phyloP scores from a whole-genome alignment of 2,113 vertebrate species.

The Cnemophilus loriae region DNA sequence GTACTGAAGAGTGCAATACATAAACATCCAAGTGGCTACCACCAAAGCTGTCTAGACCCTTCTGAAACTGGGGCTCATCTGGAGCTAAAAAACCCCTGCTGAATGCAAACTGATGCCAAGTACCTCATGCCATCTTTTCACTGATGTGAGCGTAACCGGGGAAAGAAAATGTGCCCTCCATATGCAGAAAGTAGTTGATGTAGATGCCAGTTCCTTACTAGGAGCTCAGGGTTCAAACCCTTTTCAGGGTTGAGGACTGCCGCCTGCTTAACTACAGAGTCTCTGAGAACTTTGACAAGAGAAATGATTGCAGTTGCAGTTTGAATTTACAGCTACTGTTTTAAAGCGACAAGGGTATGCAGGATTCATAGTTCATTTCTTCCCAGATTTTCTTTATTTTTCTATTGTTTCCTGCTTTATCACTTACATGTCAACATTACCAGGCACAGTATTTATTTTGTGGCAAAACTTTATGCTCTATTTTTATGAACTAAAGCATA shows the following conservation, averaged over 20 bases:
- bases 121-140: background rate
- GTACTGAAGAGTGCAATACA: background rate
- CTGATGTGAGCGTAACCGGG: background rate
- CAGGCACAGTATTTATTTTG: background rate
- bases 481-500: background rate
- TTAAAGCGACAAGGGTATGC: background rate
- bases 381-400: background rate
- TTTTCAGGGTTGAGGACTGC: background rate
- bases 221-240: background rate
- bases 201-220: background rate
- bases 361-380: background rate
- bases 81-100: fast-evolving
- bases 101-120: background rate
- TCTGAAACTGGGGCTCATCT: background rate
- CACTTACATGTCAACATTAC: background rate
- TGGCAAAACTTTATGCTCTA: background rate
- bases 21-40: background rate
- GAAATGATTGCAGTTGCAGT: background rate
- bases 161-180: background rate
- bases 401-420: background rate
- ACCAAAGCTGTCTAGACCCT: background rate
- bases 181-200: background rate
- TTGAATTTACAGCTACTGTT: background rate
- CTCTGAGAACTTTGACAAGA: background rate
- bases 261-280: background rate